A percentile compares a stretch with the other conserved stretches of the same genome.
Evolutionary conservation across 2,888 invertebrate genomes (phyloP).

Genomic region (Dioctria linearis): DNA sequence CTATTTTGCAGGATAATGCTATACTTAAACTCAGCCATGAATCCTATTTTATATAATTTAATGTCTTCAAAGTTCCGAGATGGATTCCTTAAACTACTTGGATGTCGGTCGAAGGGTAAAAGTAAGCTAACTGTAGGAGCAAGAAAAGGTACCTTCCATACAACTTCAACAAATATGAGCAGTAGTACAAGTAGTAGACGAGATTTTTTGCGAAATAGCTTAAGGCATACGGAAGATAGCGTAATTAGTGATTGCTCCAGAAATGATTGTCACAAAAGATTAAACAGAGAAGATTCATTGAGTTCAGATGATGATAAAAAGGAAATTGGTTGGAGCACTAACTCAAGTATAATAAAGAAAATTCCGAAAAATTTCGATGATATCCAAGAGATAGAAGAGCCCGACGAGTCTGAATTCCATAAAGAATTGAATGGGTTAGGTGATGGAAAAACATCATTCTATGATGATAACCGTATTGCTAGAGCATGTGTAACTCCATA

Average conservation of each 20-base stretch:
- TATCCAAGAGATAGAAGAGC: slow-evolving; percentile 54
- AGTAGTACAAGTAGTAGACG: slow-evolving; percentile 60
- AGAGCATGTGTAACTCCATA: slow-evolving; percentile 43
- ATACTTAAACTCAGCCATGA: slow-evolving; percentile 91
- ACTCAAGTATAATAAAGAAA: slow-evolving; percentile 43
- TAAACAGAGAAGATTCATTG: slow-evolving; percentile 28
- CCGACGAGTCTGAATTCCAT: slow-evolving; percentile 43
- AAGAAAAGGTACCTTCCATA: slow-evolving; percentile 63
- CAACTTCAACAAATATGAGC: slow-evolving; percentile 63
- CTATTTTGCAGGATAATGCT: slow-evolving; percentile 91
- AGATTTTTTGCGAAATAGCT: slow-evolving; percentile 56
- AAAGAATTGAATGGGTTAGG: slow-evolving; percentile 44
- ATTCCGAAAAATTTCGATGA: slow-evolving; percentile 55
- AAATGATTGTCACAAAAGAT: slow-evolving; percentile 25
- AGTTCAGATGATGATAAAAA: slow-evolving; percentile 37
- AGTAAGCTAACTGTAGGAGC: slow-evolving; percentile 58
- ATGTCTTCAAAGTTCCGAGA: slow-evolving; percentile 93
- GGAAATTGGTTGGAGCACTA: slow-evolving; percentile 27
- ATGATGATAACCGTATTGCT: slow-evolving; percentile 38
- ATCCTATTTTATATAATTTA: slow-evolving; percentile 92
- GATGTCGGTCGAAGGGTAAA: slow-evolving; percentile 63
- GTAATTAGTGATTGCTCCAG: slow-evolving; percentile 8
- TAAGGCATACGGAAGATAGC: slow-evolving; percentile 10
- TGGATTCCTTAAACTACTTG: slow-evolving; percentile 81
- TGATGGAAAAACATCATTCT: slow-evolving; percentile 26